These are phyloP conservation scores for Podargus strigoides DNA, from an alignment of 2,797 vertebrate species.

Conservation along the genomic window DNA sequence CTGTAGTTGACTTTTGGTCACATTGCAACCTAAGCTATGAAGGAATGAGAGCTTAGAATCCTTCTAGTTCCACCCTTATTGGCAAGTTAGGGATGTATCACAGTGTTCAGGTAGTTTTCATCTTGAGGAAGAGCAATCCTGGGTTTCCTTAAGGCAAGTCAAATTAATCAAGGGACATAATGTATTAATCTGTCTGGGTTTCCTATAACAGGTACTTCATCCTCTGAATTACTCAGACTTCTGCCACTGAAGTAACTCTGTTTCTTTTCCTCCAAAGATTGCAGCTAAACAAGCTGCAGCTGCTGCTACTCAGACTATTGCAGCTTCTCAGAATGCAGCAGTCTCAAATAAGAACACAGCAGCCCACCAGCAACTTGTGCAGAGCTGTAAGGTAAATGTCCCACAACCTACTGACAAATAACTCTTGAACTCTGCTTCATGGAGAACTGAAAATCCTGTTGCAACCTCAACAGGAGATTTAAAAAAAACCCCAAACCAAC, in stretches of 20 bases:
- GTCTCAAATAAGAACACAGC: constrained; percentile 94
- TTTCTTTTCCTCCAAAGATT: constrained; percentile 72
- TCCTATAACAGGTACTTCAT: background rate
- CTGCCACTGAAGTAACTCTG: background rate
- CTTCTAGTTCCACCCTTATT: background rate
- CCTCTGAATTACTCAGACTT: background rate
- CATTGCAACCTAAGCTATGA: background rate
- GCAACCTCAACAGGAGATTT: background rate
- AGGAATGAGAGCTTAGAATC: background rate
- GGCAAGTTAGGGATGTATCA: background rate
- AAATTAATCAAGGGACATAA: background rate
- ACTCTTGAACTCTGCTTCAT: background rate
- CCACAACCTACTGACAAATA: background rate
- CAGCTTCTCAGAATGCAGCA: constrained; percentile 95
- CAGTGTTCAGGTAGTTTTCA: background rate
- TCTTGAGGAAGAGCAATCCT: background rate
- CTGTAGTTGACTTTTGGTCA: background rate
- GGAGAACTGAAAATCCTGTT: background rate
- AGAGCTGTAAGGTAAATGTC: constrained; percentile 91
- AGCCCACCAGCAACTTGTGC: constrained; percentile 95
- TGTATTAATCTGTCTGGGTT: background rate
- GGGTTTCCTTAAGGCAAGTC: background rate
- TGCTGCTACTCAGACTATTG: constrained; percentile 96
- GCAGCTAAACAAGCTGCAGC: constrained; percentile 97
- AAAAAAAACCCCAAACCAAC: no score